Percentiles rank a stretch among this genome's conserved stretches.
phyloP scores from a whole-genome alignment of 2,888 invertebrate species.

The Rosalia funebris region DNA sequence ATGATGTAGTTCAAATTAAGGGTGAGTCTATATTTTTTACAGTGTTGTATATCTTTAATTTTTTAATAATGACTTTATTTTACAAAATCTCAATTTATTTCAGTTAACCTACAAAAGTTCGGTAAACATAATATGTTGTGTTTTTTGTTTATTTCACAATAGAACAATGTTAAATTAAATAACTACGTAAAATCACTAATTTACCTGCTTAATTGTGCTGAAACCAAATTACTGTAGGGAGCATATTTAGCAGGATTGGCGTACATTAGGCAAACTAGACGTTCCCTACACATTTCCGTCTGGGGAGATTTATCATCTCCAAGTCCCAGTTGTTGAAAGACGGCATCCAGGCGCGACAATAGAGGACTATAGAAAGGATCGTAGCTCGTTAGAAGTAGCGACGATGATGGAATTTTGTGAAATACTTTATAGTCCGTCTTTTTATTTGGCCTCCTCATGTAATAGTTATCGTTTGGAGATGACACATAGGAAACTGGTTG shows the following conservation, averaged over 20 bases:
- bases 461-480: slow-evolving; percentile 68
- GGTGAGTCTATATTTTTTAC: too few relatives aligned
- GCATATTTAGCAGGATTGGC: slow-evolving; percentile 88
- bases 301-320: slow-evolving; percentile 65
- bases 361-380: slow-evolving; percentile 92
- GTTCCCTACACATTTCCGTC: slow-evolving; percentile 80
- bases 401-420: slow-evolving; percentile 86
- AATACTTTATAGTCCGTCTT: slow-evolving; percentile 82
- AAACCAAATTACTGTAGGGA: slow-evolving; percentile 88
- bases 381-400: slow-evolving; percentile 83
- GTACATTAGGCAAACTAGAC: slow-evolving; percentile 89
- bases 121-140: too few relatives aligned
- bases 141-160: too few relatives aligned
- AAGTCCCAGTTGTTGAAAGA: slow-evolving; percentile 79
- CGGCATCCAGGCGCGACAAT: slow-evolving; percentile 83
- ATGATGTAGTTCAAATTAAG: too few relatives aligned
- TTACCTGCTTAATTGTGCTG: slow-evolving; percentile 87
- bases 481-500: slow-evolving; percentile 73
- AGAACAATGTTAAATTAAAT: too few relatives aligned
- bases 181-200: too few relatives aligned
- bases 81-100: too few relatives aligned
- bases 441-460: slow-evolving; percentile 68
- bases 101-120: too few relatives aligned
- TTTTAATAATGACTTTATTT: too few relatives aligned
- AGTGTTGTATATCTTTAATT: too few relatives aligned